Base-by-base conservation (phyloP, 2,888 invertebrate species). In the Tenthredo scrophulariae region DNA sequence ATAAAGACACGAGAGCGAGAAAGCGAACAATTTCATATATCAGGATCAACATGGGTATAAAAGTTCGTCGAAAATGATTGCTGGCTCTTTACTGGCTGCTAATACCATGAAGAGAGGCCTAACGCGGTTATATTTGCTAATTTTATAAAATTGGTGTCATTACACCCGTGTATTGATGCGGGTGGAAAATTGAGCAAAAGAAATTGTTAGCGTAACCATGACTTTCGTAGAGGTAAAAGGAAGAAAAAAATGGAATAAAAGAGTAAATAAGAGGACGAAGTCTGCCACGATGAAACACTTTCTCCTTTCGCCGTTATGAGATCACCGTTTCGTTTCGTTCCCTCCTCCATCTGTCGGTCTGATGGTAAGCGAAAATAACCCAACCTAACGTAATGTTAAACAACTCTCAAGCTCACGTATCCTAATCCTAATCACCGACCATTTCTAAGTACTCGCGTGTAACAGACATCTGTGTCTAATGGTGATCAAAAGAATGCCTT, bases 301-400 rank as follows among this genome's bases (percentile, higher is more conserved):
- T 93, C 93, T 91, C 93, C 92, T 93, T 93, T 93, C 91, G 90
- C 91, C 89, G 90, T 91, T 92, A 93, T 91, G 91, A 92, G 92
- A 92, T 92, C 90, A 91, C 90, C 90, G 88, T 91, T 89, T 88
- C 87, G 85, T 91, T 89, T 88, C 86, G 86, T 85, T 86, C 86
- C 85, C 85, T 85, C 86, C 62, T 37, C 75, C 85, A 79, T 85
- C 85, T 46, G 79, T 85, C 18, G 46, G 54, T 86, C 84, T 85
- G 85, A 84, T 82, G 83, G 86, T 86, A 86, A 86, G 86, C 86
- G 67, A 80, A 43, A 62, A 80, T 40, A 62, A 58, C 7, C 62
- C 29, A 80, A 62, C 62, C 58, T 79, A 79, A 29, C 50, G 46
- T 26, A 18, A n/a, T 5, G 15, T 22, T 15, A 26, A 54, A 10